phyloP scores from a whole-genome alignment of 2,888 invertebrate genomes.

The Chorisops tibialis region DNA sequence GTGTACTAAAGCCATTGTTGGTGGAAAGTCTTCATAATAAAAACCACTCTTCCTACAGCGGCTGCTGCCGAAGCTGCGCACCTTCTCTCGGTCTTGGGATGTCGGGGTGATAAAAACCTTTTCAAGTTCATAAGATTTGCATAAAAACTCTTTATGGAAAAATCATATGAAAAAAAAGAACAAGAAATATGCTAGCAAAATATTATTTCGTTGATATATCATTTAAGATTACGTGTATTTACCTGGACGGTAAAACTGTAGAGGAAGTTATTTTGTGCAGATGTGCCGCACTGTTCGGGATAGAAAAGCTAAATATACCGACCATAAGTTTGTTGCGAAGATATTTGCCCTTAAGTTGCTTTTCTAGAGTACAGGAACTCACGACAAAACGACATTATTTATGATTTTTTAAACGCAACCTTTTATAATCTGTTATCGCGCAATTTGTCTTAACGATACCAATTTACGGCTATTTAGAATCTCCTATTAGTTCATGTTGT shows the following conservation, averaged over 20 bases:
- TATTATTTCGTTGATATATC: conserved; percentile 22
- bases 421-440: conserved; percentile 24
- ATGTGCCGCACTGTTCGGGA: no score
- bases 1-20: conserved; percentile 21
- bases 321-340: no score
- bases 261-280: conserved; percentile 12
- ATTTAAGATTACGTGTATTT: conserved; percentile 11
- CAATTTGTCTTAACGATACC: conserved; percentile 27
- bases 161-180: conserved; percentile 11
- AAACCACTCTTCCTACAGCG: conserved; percentile 8
- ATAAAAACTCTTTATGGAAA: conserved; percentile 32
- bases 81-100: not conserved
- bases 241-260: conserved; percentile 14
- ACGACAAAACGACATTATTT: conserved; percentile 32
- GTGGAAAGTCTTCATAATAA: conserved; percentile 23
- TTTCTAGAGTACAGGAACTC: conserved; percentile 15
- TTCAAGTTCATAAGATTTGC: conserved; percentile 33
- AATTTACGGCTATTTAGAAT: conserved; percentile 17
- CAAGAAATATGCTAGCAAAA: conserved; percentile 1
- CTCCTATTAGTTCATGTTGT: no score
- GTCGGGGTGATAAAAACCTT: conserved; percentile 28
- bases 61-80: not conserved
- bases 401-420: conserved; percentile 29
- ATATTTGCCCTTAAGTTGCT: conserved; percentile 4
- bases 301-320: no score